Conservation (phyloP, 2,888 invertebrate genomes). For the Cepaea hortensis region DNA sequence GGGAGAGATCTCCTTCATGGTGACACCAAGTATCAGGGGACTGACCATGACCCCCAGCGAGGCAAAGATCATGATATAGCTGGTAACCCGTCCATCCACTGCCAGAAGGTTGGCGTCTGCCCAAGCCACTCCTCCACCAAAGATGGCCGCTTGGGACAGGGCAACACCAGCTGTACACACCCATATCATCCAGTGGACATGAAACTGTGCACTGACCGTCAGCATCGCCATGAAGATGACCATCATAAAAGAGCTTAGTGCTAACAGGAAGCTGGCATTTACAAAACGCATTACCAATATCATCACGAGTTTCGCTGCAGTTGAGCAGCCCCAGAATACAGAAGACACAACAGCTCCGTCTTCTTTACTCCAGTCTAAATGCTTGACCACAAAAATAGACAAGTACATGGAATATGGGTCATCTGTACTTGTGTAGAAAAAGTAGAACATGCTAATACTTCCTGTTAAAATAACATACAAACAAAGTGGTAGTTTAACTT, state of each 20-base stretch:
- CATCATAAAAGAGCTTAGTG: constrained; percentile 17
- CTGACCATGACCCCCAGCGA: constrained; percentile 33
- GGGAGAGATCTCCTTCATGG: constrained; percentile 36
- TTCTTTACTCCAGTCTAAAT: constrained; percentile 40
- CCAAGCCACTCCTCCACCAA: constrained; percentile 42
- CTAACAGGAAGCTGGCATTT: constrained; percentile 15
- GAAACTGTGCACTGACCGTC: constrained; percentile 3
- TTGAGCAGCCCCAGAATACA: constrained; percentile 39
- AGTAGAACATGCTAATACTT: constrained; percentile 14
- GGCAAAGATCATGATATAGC: constrained; percentile 32
- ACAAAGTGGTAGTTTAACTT: not conserved
- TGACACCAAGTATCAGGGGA: constrained; percentile 29
- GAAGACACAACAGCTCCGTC: constrained; percentile 18
- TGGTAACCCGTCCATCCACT: constrained; percentile 26
- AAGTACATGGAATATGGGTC: constrained; percentile 31
- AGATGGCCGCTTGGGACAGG: constrained; percentile 31
- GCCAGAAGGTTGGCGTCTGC: constrained; percentile 28
- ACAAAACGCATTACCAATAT: constrained; percentile 4
- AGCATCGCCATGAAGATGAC: not conserved
- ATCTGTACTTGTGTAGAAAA: constrained; percentile 37
- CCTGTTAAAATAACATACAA: constrained; percentile 18
- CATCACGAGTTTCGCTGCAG: constrained; percentile 28
- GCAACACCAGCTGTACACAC: constrained; percentile 25
- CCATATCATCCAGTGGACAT: constrained; percentile 37
- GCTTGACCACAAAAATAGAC: constrained; percentile 36